A percentile compares a stretch with the other conserved stretches of the same genome.
Conservation (phyloP, 2,888 invertebrate species). For the Gonocerus acuteangulatus region DNA sequence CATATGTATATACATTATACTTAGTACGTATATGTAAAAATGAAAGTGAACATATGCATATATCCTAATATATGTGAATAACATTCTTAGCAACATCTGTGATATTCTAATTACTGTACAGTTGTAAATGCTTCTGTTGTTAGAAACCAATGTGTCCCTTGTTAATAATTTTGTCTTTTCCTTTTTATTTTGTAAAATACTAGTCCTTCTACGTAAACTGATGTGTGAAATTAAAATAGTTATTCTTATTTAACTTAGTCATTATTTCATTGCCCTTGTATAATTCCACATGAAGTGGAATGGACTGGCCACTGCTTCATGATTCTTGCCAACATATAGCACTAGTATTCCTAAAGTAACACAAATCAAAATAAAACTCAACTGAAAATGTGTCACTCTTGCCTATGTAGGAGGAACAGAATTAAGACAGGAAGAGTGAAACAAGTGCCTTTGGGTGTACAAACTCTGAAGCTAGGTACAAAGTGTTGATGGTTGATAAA, state of each 20-base stretch:
- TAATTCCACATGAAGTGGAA: no score
- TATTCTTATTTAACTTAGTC: slow-evolving; percentile 14
- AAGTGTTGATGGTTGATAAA: no score
- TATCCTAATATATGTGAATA: slow-evolving; percentile 19
- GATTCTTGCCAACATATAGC: no score
- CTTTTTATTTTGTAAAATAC: slow-evolving; percentile 25
- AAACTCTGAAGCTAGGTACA: no score
- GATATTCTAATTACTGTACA: slow-evolving; percentile 33
- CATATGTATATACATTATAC: slow-evolving; percentile 6
- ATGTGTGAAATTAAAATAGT: slow-evolving; percentile 27
- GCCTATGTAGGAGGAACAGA: no score
- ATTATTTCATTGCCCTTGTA: no score
- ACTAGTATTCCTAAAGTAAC: no score
- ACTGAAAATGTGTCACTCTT: no score
- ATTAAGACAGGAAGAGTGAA: no score
- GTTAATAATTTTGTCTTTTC: slow-evolving; percentile 20
- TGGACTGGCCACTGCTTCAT: no score
- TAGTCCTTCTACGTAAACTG: slow-evolving; percentile 26
- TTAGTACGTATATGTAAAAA: slow-evolving; percentile 5
- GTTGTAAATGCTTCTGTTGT: slow-evolving; percentile 27
- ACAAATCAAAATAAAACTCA: no score
- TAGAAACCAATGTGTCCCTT: slow-evolving; percentile 21
- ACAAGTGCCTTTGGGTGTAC: no score
- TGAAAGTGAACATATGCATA: not conserved
- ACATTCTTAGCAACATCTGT: slow-evolving; percentile 36